phyloP scores from a whole-genome alignment of 64 coral and sea anemone genomes.

The Porites lutea region DNA sequence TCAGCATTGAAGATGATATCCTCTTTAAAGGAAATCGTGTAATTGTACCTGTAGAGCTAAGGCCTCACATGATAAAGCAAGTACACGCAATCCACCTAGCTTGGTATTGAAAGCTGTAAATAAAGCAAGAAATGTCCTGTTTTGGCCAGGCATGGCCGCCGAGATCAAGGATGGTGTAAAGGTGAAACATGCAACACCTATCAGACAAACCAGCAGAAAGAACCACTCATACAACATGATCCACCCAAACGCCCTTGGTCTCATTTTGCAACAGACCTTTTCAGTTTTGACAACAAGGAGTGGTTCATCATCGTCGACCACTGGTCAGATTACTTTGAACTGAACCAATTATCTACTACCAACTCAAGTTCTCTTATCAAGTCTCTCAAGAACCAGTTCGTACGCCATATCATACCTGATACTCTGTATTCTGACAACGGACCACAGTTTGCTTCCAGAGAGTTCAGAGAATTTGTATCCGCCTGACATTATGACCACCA shows the following conservation, averaged over 20 bases:
- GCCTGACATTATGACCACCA: too few species aligned
- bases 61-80: neutral
- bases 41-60: neutral
- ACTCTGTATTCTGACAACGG: too few species aligned
- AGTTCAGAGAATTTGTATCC: too few species aligned
- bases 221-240: slow-evolving; percentile 27
- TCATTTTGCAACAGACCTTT: neutral
- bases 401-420: too few species aligned
- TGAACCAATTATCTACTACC: too few species aligned
- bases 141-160: too few species aligned
- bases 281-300: too few species aligned
- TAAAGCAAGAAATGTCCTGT: slow-evolving; percentile 9
- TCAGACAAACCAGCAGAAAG: neutral
- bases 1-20: slow-evolving; percentile 29
- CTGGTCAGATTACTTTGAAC: too few species aligned
- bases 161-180: neutral
- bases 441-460: too few species aligned
- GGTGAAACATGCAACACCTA: slow-evolving; percentile 46
- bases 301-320: too few species aligned
- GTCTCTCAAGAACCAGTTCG: too few species aligned
- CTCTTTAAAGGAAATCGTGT: neutral
- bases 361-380: too few species aligned
- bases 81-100: slow-evolving; percentile 66
- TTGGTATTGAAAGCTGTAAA: slow-evolving; percentile 31
- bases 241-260: slow-evolving; percentile 40